Evolutionary conservation across 2,113 vertebrate genomes (phyloP).

Genomic region (Thryonomys swinderianus): DNA sequence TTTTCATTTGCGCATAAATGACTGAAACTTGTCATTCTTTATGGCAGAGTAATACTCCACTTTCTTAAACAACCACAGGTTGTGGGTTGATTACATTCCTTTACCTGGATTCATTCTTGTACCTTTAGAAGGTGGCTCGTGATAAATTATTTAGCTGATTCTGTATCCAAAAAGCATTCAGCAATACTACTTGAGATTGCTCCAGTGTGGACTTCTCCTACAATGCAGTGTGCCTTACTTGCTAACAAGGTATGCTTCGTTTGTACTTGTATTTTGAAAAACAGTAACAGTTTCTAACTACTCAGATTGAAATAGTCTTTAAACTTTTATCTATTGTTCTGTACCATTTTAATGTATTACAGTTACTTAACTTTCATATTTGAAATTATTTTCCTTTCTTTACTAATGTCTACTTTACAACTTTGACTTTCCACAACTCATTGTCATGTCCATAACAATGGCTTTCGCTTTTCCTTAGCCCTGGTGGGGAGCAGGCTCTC

Average conservation of each 20-base stretch:
- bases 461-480: neutral
- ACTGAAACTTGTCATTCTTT: too few relatives aligned
- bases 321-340: neutral
- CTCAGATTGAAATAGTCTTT: neutral
- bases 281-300: neutral
- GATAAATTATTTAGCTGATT: neutral
- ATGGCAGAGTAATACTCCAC: too few relatives aligned
- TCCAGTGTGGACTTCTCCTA: neutral
- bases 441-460: neutral
- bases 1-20: too few relatives aligned
- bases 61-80: too few relatives aligned
- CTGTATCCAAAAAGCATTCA: neutral
- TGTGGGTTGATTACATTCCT: neutral
- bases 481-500: neutral
- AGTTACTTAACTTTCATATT: neutral
- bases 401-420: neutral
- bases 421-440: neutral
- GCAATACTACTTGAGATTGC: neutral
- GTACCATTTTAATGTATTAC: neutral
- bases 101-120: neutral
- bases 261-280: conserved; percentile 7
- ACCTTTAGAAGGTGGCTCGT: neutral
- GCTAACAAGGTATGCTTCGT: neutral
- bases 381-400: neutral
- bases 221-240: neutral